Base-by-base conservation (phyloP, 2,888 invertebrate species). In the Pollenia angustigena region DNA sequence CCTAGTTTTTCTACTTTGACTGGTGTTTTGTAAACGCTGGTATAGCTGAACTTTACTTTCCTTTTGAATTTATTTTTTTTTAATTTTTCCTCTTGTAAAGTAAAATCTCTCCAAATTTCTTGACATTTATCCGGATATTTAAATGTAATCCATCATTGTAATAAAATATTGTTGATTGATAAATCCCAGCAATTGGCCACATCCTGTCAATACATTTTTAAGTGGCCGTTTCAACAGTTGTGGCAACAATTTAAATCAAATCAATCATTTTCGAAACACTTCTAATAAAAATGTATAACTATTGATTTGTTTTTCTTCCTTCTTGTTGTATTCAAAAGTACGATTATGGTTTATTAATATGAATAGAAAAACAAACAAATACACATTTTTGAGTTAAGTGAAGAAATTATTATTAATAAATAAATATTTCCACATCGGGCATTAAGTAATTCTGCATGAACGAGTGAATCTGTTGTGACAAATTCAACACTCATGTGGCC, bases 401-500 rank as follows among this genome's bases (percentile, higher is more conserved):
- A 66, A 68, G 10, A 58, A 58, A 42, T 16, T 42, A 4, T 40
- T 54, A 48, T 12, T 16, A 56, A n/a, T 56, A 32, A 32, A 32
- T 32, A 32, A 32, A 23, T 48, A 42, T 83, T 62, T 18, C 32
- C 32, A 32, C 32, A 32, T 32, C 32, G 32, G 32, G 16, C 16
- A 78, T 12, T 68, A 23, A 14, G 11, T 56, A 78, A 58, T 50
- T 50, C 16, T 16, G 52, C 23, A 42, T 79, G 58, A 60, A 16
- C 9, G n/a, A 14, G 58, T 11, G 14, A 12, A n/a, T 32, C 23
- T 68, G n/a, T 48, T 60, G 23, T 87, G 81, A 80, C 86, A 87
- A 83, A 83, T 72, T 84, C 71, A 84, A 72, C 86, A 87, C 80
- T 80, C 32, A 32, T 84, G 68, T 81, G 86, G 64, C 86, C 66